Base-by-base conservation (phyloP, 1,140 invertebrate species). In the Cyrtorhinus lividipennis region DNA sequence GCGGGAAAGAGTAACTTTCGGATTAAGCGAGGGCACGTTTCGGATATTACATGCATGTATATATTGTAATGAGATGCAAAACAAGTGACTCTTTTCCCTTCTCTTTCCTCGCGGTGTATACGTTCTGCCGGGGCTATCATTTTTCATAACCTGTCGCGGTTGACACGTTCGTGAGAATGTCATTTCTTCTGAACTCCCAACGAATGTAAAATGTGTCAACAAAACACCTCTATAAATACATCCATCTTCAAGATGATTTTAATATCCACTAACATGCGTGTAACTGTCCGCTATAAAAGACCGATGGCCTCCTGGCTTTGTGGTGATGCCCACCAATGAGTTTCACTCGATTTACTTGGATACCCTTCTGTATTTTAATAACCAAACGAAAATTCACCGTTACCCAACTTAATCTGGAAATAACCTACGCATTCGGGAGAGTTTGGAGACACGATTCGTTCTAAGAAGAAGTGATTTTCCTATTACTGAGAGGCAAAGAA, bases 51-150 rank as follows among this genome's bases (percentile, higher is more conserved):
- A 22, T 53, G 48, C 48, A 53, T 53, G 48, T 53, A 53, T 13
- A 53, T 53, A 53, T 53, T 53, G 48, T 53, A 53, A 53, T 53
- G 48, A 53, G 12, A 53, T 53, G 48, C 48, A 53, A 53, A 53
- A 20, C 48, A 53, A 20, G 48, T 53, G 48, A 53, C 48, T 53
- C 48, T 53, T 22, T 20, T 20, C 20, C 48, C 8, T 5, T 20
- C n/a, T n/a, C n/a, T n/a, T n/a, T n/a, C n/a, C n/a, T n/a, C 20
- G 18, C 20, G 20, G 48, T 53, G 8, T 53, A 20, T 53, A 20
- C 10, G 30, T 15, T 15, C 15, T 5, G 48, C 12, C 10, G 48
- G 20, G 48, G 20, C 8, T 15, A 53, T 53, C 48, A 53, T 53
- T 53, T 53, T 53, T 53, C 48, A 53, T 53, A 53, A 53, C 48